These are phyloP conservation scores for Augiades crinisus DNA, from an alignment of 2,888 invertebrate species.

Conservation along the genomic window DNA sequence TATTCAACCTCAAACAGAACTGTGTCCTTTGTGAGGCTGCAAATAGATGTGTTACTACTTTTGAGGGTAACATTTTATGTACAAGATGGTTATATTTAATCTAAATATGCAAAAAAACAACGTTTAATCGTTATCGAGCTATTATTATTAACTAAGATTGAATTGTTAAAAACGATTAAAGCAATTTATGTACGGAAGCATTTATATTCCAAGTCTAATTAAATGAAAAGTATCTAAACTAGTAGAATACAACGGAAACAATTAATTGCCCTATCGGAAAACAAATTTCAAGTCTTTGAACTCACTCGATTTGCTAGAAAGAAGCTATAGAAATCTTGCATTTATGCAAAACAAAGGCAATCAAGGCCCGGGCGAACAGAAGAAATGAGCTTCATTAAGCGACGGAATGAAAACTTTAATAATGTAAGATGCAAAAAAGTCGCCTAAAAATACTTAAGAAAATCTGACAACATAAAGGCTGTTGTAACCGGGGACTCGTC, in stretches of 20 bases:
- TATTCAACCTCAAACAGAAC: too few relatives aligned
- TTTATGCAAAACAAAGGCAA: conserved; percentile 82
- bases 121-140: too few relatives aligned
- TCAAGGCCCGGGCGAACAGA: conserved; percentile 79
- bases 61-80: too few relatives aligned
- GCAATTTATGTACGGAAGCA: neutral
- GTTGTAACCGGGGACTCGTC: conserved; percentile 80
- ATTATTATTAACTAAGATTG: too few relatives aligned
- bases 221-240: conserved; percentile 18
- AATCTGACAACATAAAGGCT: conserved; percentile 82
- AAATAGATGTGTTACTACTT: too few relatives aligned
- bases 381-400: conserved; percentile 82
- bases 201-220: neutral
- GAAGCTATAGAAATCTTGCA: conserved; percentile 79
- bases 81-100: too few relatives aligned
- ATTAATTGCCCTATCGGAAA: conserved; percentile 64
- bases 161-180: neutral
- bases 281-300: conserved; percentile 69
- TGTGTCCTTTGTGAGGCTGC: too few relatives aligned
- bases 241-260: conserved; percentile 42
- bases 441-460: conserved; percentile 81
- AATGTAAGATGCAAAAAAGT: conserved; percentile 81
- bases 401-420: conserved; percentile 81
- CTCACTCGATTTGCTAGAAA: conserved; percentile 69
- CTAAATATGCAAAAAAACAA: too few relatives aligned